phyloP scores from a whole-genome alignment of 2,797 vertebrate genomes.

The Pterois miles region DNA sequence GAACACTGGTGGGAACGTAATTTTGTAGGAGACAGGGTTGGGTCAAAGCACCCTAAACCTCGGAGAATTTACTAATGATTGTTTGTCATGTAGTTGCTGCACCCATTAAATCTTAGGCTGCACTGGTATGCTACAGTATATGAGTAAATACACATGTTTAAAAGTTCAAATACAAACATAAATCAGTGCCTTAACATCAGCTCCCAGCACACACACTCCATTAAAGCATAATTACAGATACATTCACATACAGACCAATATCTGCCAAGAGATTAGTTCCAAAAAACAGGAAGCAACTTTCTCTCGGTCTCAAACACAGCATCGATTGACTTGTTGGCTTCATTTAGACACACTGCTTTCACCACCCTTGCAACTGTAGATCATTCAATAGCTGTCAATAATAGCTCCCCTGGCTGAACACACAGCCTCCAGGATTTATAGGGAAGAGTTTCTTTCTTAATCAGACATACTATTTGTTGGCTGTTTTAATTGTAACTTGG shows the following conservation, averaged over 20 bases:
- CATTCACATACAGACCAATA: conserved; percentile 28
- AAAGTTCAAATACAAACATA: conserved; percentile 2
- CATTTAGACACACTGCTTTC: conserved; percentile 77
- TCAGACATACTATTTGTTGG: conserved; percentile 61
- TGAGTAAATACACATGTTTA: conserved; percentile 10
- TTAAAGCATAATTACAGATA: conserved; percentile 24
- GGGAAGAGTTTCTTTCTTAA: conserved; percentile 64
- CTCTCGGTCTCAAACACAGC: conserved; percentile 60
- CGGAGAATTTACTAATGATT: neutral
- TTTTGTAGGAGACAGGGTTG: no score
- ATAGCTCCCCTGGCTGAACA: conserved; percentile 69
- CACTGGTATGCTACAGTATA: neutral
- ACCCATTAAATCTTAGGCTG: neutral
- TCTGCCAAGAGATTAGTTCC: conserved; percentile 32
- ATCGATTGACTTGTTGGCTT: conserved; percentile 76
- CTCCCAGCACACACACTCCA: conserved; percentile 1
- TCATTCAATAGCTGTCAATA: conserved; percentile 79
- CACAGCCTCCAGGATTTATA: conserved; percentile 61
- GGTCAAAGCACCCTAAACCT: conserved; percentile 1
- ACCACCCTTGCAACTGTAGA: conserved; percentile 73
- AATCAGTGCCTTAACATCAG: conserved; percentile 11
- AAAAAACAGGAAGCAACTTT: conserved; percentile 59
- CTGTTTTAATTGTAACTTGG: conserved; percentile 63
- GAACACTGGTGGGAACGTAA: no score
- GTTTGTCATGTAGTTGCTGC: neutral